Evolutionary conservation across 2,888 invertebrate species (phyloP), one percentile per base, ranked within the genome.

Genomic region (Colletes collaris): DNA sequence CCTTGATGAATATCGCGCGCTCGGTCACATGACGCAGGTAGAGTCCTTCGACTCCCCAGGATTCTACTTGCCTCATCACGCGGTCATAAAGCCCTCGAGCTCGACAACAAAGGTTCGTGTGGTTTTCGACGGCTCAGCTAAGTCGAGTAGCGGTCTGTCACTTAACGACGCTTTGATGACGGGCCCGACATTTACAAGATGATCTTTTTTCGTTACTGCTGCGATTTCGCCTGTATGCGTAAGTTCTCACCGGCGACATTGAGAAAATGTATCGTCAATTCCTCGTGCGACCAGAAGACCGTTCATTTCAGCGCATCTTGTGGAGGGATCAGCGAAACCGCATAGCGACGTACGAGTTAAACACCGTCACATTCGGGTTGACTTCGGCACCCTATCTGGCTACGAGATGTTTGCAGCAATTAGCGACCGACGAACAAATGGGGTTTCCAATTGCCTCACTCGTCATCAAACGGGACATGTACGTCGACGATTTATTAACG

Each of bases 211-310:
- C 44, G 0, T 8, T 71, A 4, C 8, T 60, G 0, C 27, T 16
- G 16, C 16, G 56, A 11, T 76, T 66, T 19, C 69, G 70, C 1
- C 13, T 3, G 13, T 11, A 55, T 13, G 8, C 11, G 8, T 60
- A 65, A 8, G 60, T 70, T 0, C 4, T 76, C 0, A 67, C 52
- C 0, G 55, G 58, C 0, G 77, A 65, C 5, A 59, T 77, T 6
- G 72, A 53, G 11, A 77, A 77, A n/a, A 68, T 72, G 72, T 77
- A 64, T 7, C 27, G 56, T 0, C 56, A 71, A 35, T 40, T 40
- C 6, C 6, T 40, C 3, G 40, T 40, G 40, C 40, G 40, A 40
- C 4, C 3, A 6, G 40, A 40, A 40, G 40, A 40, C 40, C 3
- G 40, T 1, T 3, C 6, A 6, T 40, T 4, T 40, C 49, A 49